A percentile compares a stretch with the other conserved stretches of the same genome.
phyloP scores from a whole-genome alignment of 2,113 vertebrate species.

The Anguilla japonica region DNA sequence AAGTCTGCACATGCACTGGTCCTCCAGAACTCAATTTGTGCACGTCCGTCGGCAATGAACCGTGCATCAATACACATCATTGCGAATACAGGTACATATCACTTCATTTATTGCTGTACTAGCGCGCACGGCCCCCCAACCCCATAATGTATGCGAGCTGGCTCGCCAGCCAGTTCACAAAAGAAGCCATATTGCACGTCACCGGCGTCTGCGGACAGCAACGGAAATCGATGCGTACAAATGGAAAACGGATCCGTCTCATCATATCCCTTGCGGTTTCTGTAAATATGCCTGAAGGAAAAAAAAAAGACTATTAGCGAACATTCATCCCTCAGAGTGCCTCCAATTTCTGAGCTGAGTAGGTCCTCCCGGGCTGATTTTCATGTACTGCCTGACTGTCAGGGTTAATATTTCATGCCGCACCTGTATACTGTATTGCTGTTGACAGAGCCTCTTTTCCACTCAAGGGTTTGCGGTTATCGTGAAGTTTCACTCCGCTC shows the following conservation, averaged over 20 bases:
- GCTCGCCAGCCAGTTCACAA: neutral
- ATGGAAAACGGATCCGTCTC: neutral
- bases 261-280: neutral
- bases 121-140: neutral
- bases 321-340: slow-evolving; percentile 1
- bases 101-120: neutral
- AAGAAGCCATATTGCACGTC: neutral
- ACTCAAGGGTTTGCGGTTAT: neutral
- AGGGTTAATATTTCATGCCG: slow-evolving; percentile 12
- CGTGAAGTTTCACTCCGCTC: neutral
- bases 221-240: neutral
- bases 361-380: neutral
- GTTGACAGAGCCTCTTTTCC: neutral
- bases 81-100: neutral
- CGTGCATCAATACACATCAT: neutral
- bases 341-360: slow-evolving; percentile 21
- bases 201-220: neutral
- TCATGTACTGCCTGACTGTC: neutral
- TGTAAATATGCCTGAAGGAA: neutral
- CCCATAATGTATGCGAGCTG: neutral
- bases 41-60: no score
- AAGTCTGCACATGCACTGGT: no score
- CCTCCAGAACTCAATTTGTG: no score
- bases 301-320: slow-evolving; percentile 18
- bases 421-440: neutral